phyloP scores from a whole-genome alignment of 2,113 vertebrate genomes.

The Mohoua ochrocephala region DNA sequence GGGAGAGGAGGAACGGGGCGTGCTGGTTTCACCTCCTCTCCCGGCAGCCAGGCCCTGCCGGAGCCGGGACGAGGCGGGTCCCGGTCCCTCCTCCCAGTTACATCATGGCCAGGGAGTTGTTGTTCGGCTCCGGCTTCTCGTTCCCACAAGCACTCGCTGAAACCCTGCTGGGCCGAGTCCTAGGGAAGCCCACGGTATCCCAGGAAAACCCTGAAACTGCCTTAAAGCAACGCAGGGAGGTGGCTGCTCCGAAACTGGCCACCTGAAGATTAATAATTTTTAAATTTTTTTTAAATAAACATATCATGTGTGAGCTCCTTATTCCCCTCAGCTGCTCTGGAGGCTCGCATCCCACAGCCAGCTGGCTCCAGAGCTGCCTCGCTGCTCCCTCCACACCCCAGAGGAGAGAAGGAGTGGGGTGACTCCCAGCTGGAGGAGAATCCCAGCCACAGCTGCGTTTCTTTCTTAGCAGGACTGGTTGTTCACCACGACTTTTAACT shows the following conservation, averaged over 20 bases:
- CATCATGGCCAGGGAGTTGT: not conserved
- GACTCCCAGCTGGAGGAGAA: not conserved
- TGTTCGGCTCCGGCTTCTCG: not conserved
- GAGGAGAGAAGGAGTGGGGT: not conserved
- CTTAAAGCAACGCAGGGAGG: rapidly evolving
- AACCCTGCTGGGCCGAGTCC: not conserved
- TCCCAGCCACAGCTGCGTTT: not conserved
- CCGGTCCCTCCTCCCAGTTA: not conserved
- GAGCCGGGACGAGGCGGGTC: not conserved
- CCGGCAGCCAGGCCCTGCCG: not conserved
- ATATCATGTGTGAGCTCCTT: not conserved
- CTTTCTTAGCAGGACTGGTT: not conserved
- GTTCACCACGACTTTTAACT: not conserved
- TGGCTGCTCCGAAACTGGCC: rapidly evolving
- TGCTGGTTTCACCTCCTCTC: not conserved
- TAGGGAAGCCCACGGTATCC: rapidly evolving
- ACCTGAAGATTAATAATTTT: too few relatives aligned
- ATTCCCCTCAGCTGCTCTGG: not conserved
- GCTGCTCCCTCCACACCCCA: not conserved
- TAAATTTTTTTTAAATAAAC: too few relatives aligned
- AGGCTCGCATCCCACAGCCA: not conserved
- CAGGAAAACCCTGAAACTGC: not conserved
- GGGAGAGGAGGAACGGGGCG: not conserved
- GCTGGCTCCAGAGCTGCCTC: not conserved
- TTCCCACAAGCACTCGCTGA: rapidly evolving